A percentile compares a stretch with the other conserved stretches of the same genome.
Conservation (phyloP, 2,888 invertebrate species). For the Agonopterix alstromeriana region DNA sequence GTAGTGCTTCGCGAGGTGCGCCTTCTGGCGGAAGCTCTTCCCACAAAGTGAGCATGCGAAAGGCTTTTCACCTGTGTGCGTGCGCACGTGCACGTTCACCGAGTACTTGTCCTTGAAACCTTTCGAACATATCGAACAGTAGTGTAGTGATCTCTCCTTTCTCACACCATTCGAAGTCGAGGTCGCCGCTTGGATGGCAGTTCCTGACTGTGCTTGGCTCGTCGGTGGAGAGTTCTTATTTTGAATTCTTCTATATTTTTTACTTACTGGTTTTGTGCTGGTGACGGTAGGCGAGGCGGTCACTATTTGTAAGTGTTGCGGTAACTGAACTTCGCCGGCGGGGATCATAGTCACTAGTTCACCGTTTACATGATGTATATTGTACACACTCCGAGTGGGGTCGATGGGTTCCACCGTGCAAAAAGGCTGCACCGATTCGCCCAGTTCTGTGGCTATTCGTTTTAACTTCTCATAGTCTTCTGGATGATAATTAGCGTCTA, state of each 20-base stretch:
- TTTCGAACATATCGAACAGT: conserved; percentile 95
- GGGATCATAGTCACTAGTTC: conserved; percentile 70
- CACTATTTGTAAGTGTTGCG: conserved; percentile 74
- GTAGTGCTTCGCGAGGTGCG: conserved; percentile 94
- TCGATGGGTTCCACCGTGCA: conserved; percentile 77
- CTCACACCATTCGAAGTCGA: conserved; percentile 84
- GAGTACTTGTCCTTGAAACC: conserved; percentile 98
- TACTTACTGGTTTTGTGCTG: conserved; percentile 78
- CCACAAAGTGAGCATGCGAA: conserved; percentile 96
- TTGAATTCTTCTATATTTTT: conserved; percentile 83
- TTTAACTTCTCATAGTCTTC: conserved; percentile 92
- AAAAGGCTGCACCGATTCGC: conserved; percentile 84
- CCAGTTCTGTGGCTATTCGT: conserved; percentile 88
- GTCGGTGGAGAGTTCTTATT: conserved; percentile 68
- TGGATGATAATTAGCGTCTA: conserved; percentile 82
- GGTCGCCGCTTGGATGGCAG: conserved; percentile 68
- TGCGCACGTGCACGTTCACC: conserved; percentile 97
- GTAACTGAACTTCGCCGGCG: conserved; percentile 59
- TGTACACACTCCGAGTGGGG: conserved; percentile 71
- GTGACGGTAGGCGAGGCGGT: conserved; percentile 78
- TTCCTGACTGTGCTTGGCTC: conserved; percentile 50
- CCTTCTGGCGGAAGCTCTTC: conserved; percentile 94
- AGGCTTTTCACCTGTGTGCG: conserved; percentile 98
- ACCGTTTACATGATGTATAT: conserved; percentile 69
- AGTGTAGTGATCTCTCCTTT: conserved; percentile 92